A percentile compares a stretch with the other conserved stretches of the same genome.
These are phyloP conservation scores for Prunella himalayana DNA, from an alignment of 2,113 vertebrate genomes.

Conservation along the genomic window DNA sequence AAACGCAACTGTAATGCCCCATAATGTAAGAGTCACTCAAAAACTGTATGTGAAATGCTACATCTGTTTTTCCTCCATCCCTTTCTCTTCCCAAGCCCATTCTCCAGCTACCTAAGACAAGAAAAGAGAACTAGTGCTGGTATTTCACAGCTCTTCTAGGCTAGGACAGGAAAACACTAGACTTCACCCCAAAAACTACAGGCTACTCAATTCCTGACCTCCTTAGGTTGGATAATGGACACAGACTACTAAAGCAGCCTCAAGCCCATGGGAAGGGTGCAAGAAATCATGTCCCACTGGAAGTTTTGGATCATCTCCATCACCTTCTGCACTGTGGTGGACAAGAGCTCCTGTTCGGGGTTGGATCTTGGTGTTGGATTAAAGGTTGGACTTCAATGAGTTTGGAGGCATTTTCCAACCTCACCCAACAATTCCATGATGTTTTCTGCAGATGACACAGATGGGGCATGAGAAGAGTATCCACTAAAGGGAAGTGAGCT, in stretches of 20 bases:
- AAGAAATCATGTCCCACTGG: not conserved
- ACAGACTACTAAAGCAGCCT: not conserved
- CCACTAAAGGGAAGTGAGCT: not conserved
- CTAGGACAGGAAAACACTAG: not conserved
- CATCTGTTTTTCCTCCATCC: constrained; percentile 7
- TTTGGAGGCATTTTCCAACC: not conserved
- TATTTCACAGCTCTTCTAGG: not conserved
- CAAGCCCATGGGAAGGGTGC: not conserved
- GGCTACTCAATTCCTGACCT: not conserved
- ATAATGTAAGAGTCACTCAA: constrained; percentile 18
- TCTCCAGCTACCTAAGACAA: not conserved
- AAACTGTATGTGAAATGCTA: constrained; percentile 39
- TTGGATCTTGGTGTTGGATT: not conserved
- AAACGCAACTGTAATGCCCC: constrained; percentile 17
- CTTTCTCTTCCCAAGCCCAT: not conserved
- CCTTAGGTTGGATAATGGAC: not conserved
- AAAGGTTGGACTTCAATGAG: not conserved
- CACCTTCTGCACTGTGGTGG: not conserved
- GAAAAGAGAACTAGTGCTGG: not conserved
- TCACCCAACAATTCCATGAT: not conserved
- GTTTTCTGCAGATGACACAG: not conserved
- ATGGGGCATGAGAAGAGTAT: not conserved
- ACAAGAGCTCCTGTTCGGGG: not conserved
- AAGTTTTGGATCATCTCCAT: not conserved
- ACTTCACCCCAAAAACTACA: not conserved